These are phyloP conservation scores for Eupelmus urozonus DNA, from an alignment of 2,888 invertebrate genomes.

Conservation along the genomic window DNA sequence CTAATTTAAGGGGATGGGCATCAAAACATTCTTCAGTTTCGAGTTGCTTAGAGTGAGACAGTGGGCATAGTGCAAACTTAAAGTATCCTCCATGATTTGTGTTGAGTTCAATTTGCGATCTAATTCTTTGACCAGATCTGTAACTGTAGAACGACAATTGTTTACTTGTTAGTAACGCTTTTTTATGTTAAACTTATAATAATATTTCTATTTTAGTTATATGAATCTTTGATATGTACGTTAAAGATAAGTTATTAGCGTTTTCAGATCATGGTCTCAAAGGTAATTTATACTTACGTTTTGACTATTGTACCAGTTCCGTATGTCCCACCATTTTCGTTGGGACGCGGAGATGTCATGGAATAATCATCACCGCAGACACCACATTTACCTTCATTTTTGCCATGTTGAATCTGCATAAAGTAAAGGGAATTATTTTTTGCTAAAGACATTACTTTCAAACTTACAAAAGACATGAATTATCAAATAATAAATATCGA, in stretches of 20 bases:
- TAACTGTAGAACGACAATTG: constrained; percentile 64
- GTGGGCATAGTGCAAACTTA: constrained; percentile 78
- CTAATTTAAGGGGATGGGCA: constrained; percentile 72
- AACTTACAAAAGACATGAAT: no score
- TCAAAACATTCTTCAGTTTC: constrained; percentile 80
- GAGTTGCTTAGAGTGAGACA: constrained; percentile 72
- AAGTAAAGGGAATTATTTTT: not conserved
- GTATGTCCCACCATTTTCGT: constrained; percentile 79
- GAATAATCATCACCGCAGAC: constrained; percentile 79
- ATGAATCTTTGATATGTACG: no score
- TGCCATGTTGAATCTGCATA: constrained; percentile 75
- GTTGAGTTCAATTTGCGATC: constrained; percentile 74
- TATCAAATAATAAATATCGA: no score
- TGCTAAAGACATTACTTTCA: not conserved
- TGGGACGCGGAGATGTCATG: constrained; percentile 75
- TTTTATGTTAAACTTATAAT: no score
- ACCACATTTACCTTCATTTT: constrained; percentile 79
- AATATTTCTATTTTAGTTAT: no score
- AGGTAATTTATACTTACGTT: constrained; percentile 66
- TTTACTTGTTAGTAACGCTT: not conserved
- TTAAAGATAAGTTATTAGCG: no score
- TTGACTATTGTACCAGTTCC: constrained; percentile 78
- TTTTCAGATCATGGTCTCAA: no score
- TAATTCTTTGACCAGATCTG: constrained; percentile 66
- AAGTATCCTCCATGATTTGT: constrained; percentile 79